A percentile compares a stretch with the other conserved stretches of the same genome.
Conservation (phyloP, 2,797 vertebrate species). For the Thamnophis elegans region DNA sequence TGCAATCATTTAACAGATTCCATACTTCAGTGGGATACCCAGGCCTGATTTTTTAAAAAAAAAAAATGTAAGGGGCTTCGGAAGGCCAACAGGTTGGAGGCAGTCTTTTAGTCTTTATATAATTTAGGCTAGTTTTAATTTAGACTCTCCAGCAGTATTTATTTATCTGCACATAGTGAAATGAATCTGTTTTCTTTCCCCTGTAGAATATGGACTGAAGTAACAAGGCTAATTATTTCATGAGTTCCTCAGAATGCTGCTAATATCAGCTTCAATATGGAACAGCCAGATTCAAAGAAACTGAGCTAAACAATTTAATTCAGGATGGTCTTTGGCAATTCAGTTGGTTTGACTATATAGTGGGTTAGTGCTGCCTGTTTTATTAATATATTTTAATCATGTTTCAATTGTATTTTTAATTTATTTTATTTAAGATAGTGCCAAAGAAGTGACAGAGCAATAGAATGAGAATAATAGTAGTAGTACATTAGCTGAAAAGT, state of each 20-base stretch:
- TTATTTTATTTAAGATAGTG: background rate
- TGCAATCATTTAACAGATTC: background rate
- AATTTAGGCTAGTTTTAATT: background rate
- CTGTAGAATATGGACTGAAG: background rate
- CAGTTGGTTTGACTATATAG: background rate
- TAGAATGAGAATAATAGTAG: background rate
- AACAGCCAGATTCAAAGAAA: background rate
- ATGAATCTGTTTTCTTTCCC: background rate
- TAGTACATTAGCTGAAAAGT: background rate
- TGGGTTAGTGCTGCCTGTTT: background rate
- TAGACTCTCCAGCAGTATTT: background rate
- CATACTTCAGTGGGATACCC: background rate
- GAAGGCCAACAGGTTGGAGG: background rate
- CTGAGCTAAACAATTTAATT: background rate
- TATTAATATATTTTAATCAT: background rate
- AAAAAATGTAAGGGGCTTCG: background rate
- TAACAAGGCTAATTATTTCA: background rate
- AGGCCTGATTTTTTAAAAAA: background rate
- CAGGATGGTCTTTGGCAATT: background rate
- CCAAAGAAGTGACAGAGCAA: background rate
- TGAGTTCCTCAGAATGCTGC: background rate
- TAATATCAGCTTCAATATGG: background rate
- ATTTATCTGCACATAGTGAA: background rate
- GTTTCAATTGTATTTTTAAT: background rate
- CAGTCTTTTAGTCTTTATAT: accelerated